phyloP scores from a whole-genome alignment of 1,140 invertebrate genomes.

The Choristoneura fumiferana region DNA sequence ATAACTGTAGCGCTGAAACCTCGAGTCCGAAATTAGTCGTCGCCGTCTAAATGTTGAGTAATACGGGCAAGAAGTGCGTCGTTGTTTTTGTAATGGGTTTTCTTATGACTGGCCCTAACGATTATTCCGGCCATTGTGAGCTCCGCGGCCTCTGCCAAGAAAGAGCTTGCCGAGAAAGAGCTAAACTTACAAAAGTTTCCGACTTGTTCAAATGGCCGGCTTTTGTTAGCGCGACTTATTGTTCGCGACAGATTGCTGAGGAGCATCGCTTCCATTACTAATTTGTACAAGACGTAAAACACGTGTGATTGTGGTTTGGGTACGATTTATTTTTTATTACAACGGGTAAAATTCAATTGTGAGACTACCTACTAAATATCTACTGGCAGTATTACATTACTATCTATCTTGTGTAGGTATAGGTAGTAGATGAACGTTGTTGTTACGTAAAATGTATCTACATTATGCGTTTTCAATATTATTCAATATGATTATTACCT shows the following conservation, averaged over 20 bases:
- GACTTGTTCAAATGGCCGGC: conserved; percentile 75
- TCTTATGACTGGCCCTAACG: conserved; percentile 68
- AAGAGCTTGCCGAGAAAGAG: conserved; percentile 66
- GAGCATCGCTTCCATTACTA: conserved; percentile 55
- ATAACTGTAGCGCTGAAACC: conserved; percentile 21
- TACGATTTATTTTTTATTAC: too few relatives aligned
- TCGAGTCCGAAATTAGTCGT: conserved; percentile 45
- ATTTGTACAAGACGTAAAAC: conserved; percentile 41
- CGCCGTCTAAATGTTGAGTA: conserved; percentile 59
- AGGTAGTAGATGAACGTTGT: too few relatives aligned
- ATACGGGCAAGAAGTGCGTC: conserved; percentile 55
- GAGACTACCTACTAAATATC: too few relatives aligned
- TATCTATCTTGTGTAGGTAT: too few relatives aligned
- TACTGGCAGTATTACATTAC: too few relatives aligned
- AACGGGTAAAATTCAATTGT: too few relatives aligned
- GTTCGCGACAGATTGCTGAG: conserved; percentile 74
- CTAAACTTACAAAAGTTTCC: conserved; percentile 76
- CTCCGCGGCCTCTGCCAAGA: conserved; percentile 60
- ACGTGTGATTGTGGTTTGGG: conserved; percentile 18
- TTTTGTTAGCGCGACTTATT: conserved; percentile 76
- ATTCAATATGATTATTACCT: too few relatives aligned
- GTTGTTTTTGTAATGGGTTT: conserved; percentile 69
- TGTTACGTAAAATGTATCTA: too few relatives aligned
- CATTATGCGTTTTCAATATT: too few relatives aligned
- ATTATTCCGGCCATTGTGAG: conserved; percentile 70